Evolutionary conservation across 2,797 vertebrate species (phyloP), one percentile per base, ranked within the genome.

Genomic region (Hephaestus fuliginosus): DNA sequence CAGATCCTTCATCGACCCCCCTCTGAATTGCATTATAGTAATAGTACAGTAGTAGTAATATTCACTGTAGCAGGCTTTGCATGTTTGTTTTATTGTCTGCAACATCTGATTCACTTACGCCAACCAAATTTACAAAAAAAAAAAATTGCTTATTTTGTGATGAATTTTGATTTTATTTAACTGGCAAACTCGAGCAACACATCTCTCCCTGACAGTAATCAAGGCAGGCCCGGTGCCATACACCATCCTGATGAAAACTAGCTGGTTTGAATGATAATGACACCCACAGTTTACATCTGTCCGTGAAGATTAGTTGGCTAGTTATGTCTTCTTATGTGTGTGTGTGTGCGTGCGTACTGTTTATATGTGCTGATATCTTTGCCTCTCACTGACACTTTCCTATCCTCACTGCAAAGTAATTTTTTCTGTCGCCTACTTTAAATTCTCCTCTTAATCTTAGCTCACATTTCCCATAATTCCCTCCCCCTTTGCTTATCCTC

Each of bases 181-280:
- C n/a, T 41, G 62, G 6, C n/a, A 61, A 36, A 65, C 64, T 63
- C 2, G 10, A 55, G n/a, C 5, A 20, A 41, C 52, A 74, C 51
- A 43, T 74, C 9, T 10, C n/a, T 58, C 52, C 68, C 51, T 64
- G 73, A 43, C 57, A 39, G 66, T 62, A 46, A 66, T 78, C 60
- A 61, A 68, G 52, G 41, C 51, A 2, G 43, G n/a, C n/a, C 36
- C 33, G 28, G 70, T 56, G 62, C 15, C 18, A 51, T 13, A 22
- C 25, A 22, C 8, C 61, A 57, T 22, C 15, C 44, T 22, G 25
- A 57, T 43, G 48, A 76, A 70, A 71, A 30, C 15, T 18, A 7
- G 25, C 52, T 52, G 36, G 7, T 55, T 41, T 70, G 15, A 78
- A 43, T 52, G 33, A 48, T 46, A 41, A 69, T 20, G 28, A 22